phyloP scores from a whole-genome alignment of 1,140 invertebrate genomes.

The Sycophaga agraensis region DNA sequence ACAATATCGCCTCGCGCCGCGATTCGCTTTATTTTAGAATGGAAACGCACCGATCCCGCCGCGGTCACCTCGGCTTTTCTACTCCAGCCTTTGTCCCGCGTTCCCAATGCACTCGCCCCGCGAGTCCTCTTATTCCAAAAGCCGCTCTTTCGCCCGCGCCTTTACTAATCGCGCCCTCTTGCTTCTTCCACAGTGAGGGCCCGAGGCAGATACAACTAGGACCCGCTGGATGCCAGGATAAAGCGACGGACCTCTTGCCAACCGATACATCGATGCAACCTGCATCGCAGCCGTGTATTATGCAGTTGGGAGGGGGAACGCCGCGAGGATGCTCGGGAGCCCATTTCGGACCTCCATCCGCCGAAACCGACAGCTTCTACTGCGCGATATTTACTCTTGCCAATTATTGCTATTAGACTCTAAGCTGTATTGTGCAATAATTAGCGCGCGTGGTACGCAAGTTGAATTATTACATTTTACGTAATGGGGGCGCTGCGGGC shows the following conservation, averaged over 20 bases:
- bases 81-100: no score
- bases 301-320: neutral
- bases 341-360: no score
- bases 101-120: no score
- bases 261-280: neutral
- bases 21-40: no score
- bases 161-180: no score
- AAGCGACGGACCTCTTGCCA: no score
- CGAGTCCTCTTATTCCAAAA: no score
- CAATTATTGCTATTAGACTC: slow-evolving; percentile 33
- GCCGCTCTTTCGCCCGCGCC: no score
- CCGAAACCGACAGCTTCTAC: no score
- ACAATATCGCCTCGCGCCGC: no score
- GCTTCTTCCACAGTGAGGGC: slow-evolving; percentile 66
- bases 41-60: no score
- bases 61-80: no score
- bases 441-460: slow-evolving; percentile 51
- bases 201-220: slow-evolving; percentile 54
- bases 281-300: neutral
- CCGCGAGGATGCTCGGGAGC: slow-evolving; percentile 1
- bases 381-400: neutral
- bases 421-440: slow-evolving; percentile 50
- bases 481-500: slow-evolving; percentile 40
- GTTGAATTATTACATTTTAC: slow-evolving; percentile 55
- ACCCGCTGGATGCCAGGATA: neutral